Base-by-base conservation (phyloP, 2,797 vertebrate genomes). In the Spinibarbus caldwelli region DNA sequence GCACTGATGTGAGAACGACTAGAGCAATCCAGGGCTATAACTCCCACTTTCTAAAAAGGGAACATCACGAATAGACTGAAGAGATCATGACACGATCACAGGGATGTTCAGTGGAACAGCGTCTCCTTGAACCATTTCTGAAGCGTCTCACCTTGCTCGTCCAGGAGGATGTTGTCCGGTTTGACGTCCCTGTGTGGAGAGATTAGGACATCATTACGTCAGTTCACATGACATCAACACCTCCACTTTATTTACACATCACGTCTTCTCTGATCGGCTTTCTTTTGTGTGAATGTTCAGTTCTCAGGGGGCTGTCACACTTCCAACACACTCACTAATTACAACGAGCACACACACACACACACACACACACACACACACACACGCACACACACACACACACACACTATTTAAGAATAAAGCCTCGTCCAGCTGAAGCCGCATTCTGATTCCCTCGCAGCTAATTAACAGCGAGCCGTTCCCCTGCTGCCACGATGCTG, bases 161-260 rank as follows among this genome's bases (percentile, higher is more conserved):
- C 98, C n/a, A 99, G 93, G 72, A 99, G 96, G 90, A 99, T 99
- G 91, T 99, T 99, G 94, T 99, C 98, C 4, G 98, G 98, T 91
- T 99, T 99, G 82, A 99, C 96, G 4, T 99, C 98, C 92, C 98
- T 99, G 90, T 23, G 5, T 83, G 26, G 6, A 88, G 73, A 88
- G 62, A 87, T 34, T 83, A 38, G 14, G 36, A 67, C 71, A 83
- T 43, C 15, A 36, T 83, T 47, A 72, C 47, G 21, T 49, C 38
- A 43, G 8, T 15, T 68, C 57, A 17, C 6, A 21, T 80, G 79
- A 80, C 45, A 47, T 54, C 45, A 31, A 66, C 52, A 47, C 41
- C 19, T 59, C 2, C 14, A 2, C 36, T 78, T 59, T 12, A 59
- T 41, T 62, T 41, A 41, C 43, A 45, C 21, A 11, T 49, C 41